Evolutionary conservation across 2,797 vertebrate genomes (phyloP).

Genomic region (Threskiornis aethiopicus): DNA sequence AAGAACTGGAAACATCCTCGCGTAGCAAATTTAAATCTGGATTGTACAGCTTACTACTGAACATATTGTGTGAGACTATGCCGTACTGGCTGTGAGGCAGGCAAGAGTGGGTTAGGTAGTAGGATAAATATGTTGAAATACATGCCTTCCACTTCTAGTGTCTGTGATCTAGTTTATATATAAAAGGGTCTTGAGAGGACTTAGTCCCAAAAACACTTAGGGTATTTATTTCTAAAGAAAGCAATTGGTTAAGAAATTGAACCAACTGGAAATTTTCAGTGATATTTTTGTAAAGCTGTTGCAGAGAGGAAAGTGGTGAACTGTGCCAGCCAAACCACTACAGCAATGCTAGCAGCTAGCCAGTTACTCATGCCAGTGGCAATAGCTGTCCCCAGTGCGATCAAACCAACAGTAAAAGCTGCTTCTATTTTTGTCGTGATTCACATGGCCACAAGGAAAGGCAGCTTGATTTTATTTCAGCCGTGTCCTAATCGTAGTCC

Average conservation of each 20-base stretch:
- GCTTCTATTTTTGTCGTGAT: constrained; percentile 54
- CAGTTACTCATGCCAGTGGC: constrained; percentile 44
- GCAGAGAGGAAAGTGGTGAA: not conserved
- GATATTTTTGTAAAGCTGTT: not conserved
- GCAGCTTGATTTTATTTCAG: constrained; percentile 56
- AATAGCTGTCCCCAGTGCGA: constrained; percentile 23
- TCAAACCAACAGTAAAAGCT: constrained; percentile 44
- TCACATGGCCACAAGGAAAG: constrained; percentile 26
- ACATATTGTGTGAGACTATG: not conserved
- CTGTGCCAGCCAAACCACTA: constrained; percentile 20
- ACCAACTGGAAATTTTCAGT: not conserved
- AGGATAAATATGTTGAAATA: not conserved
- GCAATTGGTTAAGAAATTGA: not conserved
- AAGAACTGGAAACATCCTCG: not conserved
- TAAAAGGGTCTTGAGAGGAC: not conserved
- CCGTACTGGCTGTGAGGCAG: not conserved
- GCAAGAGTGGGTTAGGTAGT: not conserved
- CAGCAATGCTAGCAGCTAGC: constrained; percentile 29
- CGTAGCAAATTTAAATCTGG: not conserved
- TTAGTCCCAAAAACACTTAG: not conserved
- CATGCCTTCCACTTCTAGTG: not conserved
- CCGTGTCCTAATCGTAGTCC: constrained; percentile 22
- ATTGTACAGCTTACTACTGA: not conserved
- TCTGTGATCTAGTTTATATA: not conserved
- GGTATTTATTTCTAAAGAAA: not conserved